These are phyloP conservation scores for Aphelenchoides avenae DNA, from an alignment of 1,140 invertebrate genomes.

Conservation along the genomic window DNA sequence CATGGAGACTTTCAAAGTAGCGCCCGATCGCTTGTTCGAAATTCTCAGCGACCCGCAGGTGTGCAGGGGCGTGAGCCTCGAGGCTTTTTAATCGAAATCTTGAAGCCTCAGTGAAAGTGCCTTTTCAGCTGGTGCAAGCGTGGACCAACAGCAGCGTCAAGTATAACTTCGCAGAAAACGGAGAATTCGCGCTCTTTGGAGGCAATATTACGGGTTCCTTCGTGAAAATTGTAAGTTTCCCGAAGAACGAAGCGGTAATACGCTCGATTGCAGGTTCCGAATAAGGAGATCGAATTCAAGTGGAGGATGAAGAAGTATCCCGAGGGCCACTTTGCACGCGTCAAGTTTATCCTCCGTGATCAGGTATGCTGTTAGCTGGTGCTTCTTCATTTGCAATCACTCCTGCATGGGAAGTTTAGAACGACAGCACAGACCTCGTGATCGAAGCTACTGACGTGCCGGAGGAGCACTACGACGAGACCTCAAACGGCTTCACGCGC, in stretches of 20 bases:
- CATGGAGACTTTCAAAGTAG: slow-evolving; percentile 51
- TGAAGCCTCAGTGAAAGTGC: slow-evolving; percentile 2
- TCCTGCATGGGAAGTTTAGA: slow-evolving; percentile 38
- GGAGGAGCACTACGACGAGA: slow-evolving; percentile 40
- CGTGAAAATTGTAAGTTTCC: slow-evolving; percentile 70
- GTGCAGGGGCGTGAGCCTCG: neutral
- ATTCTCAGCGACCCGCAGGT: slow-evolving; percentile 43
- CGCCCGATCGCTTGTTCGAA: slow-evolving; percentile 46
- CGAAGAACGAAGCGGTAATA: neutral
- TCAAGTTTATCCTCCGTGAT: slow-evolving; percentile 61
- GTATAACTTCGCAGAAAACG: slow-evolving; percentile 74
- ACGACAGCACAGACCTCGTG: slow-evolving; percentile 48
- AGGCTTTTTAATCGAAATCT: neutral
- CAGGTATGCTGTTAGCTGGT: slow-evolving; percentile 26
- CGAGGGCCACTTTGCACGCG: slow-evolving; percentile 79
- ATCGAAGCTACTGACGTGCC: slow-evolving; percentile 45
- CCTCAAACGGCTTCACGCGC: slow-evolving; percentile 61
- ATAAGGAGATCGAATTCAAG: slow-evolving; percentile 79
- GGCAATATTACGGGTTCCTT: slow-evolving; percentile 86
- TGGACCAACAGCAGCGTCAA: slow-evolving; percentile 62
- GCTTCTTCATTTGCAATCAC: slow-evolving; percentile 16
- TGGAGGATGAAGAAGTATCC: slow-evolving; percentile 96
- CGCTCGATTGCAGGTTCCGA: slow-evolving; percentile 65
- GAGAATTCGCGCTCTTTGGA: slow-evolving; percentile 82
- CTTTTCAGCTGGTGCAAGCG: slow-evolving; percentile 74